Percentiles rank a stretch among this genome's conserved stretches.
These are phyloP conservation scores for Caenorhabditis sinica DNA, from an alignment of 2,888 invertebrate genomes.

Conservation along the genomic window DNA sequence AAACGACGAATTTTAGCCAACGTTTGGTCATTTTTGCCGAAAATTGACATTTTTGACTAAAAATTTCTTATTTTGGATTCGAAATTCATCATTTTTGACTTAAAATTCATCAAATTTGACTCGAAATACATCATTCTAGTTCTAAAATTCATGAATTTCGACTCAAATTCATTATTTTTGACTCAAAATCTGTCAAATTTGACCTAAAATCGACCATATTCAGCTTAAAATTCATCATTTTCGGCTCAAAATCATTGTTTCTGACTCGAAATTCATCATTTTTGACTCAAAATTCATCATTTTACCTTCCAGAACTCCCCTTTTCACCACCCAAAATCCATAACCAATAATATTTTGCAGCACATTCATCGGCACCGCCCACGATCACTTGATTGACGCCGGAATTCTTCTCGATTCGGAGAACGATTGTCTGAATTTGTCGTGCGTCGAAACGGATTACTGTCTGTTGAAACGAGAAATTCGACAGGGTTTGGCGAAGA, in stretches of 20 bases:
- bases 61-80: too few relatives aligned
- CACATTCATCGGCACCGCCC: neutral
- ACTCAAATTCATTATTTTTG: neutral
- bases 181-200: neutral
- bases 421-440: neutral
- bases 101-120: neutral
- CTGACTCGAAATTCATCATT: neutral
- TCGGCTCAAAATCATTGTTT: neutral
- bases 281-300: neutral
- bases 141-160: too few relatives aligned
- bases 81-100: too few relatives aligned
- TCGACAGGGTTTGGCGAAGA: neutral
- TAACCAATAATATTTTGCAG: too few relatives aligned
- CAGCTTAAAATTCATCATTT: too few relatives aligned
- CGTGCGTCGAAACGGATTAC: conserved; percentile 3
- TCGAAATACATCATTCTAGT: neutral
- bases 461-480: neutral
- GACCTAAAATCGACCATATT: neutral
- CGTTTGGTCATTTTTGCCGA: too few relatives aligned
- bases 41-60: too few relatives aligned
- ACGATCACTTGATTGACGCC: neutral
- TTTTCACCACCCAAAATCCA: neutral
- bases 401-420: conserved; percentile 47
- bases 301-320: neutral
- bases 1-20: too few relatives aligned